Percentiles rank a stretch among this genome's conserved stretches.
Evolutionary conservation across 1,140 invertebrate species (phyloP).

Genomic region (Hypothenemus hampei): DNA sequence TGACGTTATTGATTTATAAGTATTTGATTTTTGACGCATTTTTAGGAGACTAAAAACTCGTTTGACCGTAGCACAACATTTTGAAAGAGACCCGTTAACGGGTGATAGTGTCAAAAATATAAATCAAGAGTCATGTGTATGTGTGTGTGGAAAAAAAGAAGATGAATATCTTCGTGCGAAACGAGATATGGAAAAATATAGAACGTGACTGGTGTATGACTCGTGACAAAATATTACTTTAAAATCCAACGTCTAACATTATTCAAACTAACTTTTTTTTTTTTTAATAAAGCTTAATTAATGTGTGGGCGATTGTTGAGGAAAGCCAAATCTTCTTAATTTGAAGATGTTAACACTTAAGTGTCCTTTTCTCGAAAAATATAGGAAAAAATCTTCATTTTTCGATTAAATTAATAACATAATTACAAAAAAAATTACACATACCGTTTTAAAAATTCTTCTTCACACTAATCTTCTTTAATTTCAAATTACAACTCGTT

Average conservation of each 20-base stretch:
- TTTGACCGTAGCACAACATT: too few species aligned
- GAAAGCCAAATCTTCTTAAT: background rate
- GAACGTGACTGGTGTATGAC: background rate
- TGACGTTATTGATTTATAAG: conserved; percentile 3
- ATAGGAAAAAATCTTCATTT: background rate
- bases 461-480: too few species aligned
- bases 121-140: background rate
- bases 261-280: too few species aligned
- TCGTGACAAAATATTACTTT: background rate
- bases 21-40: background rate
- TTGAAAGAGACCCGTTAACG: background rate
- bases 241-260: too few species aligned
- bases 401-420: too few species aligned
- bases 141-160: too few species aligned
- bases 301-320: background rate
- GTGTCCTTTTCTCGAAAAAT: background rate
- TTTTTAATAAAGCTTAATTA: too few species aligned
- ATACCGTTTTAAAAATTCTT: too few species aligned
- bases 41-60: background rate
- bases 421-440: too few species aligned
- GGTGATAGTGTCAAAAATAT: background rate
- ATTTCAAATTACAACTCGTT: too few species aligned
- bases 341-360: background rate
- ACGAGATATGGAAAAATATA: conserved; percentile 1
- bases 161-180: conserved; percentile 4